Evolutionary conservation across 2,113 vertebrate species (phyloP).

Genomic region (Rhinopomastus cyanomelas): DNA sequence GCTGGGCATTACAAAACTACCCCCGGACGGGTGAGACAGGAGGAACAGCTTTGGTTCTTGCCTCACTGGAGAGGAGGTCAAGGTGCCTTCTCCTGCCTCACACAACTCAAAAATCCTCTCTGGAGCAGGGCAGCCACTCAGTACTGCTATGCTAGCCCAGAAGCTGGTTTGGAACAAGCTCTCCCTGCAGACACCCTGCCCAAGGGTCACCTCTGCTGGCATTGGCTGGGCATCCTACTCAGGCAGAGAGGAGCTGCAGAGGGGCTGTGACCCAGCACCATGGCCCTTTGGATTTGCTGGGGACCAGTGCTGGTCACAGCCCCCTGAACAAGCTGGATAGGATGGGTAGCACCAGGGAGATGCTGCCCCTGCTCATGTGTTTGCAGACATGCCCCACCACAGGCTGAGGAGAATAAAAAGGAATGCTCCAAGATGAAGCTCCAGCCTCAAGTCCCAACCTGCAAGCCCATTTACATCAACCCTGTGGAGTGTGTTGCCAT

Average conservation of each 20-base stretch:
- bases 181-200: background rate
- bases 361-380: background rate
- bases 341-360: background rate
- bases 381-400: background rate
- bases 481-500: background rate
- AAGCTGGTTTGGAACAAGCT: background rate
- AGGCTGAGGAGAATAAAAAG: background rate
- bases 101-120: conserved; percentile 40
- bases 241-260: accelerated
- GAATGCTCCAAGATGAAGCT: background rate
- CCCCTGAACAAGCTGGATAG: background rate
- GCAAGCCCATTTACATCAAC: background rate
- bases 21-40: background rate
- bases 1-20: background rate
- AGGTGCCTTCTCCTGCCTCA: background rate
- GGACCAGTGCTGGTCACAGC: background rate
- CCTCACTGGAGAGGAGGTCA: background rate
- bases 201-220: background rate
- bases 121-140: background rate
- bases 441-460: background rate
- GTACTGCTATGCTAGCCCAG: background rate
- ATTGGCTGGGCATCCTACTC: background rate
- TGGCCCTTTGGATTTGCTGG: background rate
- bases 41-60: background rate
- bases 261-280: accelerated